Evolutionary conservation across 2,113 vertebrate species (phyloP), one percentile per base, ranked within the genome.

Genomic region (Phyllostomus discolor): DNA sequence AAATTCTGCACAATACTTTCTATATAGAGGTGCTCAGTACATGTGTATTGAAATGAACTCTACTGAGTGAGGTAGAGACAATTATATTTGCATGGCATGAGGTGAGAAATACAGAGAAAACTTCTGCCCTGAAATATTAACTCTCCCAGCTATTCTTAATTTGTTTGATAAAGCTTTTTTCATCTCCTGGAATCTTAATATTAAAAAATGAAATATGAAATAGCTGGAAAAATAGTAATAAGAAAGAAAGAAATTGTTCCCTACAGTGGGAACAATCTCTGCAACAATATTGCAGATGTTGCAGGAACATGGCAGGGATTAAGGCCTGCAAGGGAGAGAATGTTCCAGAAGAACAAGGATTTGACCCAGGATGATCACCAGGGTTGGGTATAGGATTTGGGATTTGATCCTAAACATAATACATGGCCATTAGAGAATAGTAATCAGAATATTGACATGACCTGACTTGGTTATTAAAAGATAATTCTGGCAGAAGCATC

Each of bases 181-280:
- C 38, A 84, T 93, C 24, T 72, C 43, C 66, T 75, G 28, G 50
- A 81, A 41, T 69, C 31, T 38, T 94, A 70, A 69, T 86, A 80
- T 95, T 95, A 52, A 96, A 95, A 95, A 93, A 62, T 82, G 33
- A 97, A 96, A 78, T 70, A 70, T 62, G 38, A 57, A 94, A 28
- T 48, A 72, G 38, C 54, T 75, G 38, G 16, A 24, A 54, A 95
- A 96, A 95, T 70, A 93, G 46, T 66, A 93, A 50, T 8, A 46
- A 75, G 17, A 10, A 70, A 43, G 66, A 90, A 31, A 88, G 59
- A 93, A 67, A 35, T 38, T 26, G 16, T 66, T 92, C 28, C 70
- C 33, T 72, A 22, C 14, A 54, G 66, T 82, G 22, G 66, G 48
- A 93, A 48, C 52, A 72, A 67, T 54, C 31, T 89, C 19, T 72